These are phyloP conservation scores for Tuberolachnus salignus DNA, from an alignment of 2,888 invertebrate species.

Conservation along the genomic window DNA sequence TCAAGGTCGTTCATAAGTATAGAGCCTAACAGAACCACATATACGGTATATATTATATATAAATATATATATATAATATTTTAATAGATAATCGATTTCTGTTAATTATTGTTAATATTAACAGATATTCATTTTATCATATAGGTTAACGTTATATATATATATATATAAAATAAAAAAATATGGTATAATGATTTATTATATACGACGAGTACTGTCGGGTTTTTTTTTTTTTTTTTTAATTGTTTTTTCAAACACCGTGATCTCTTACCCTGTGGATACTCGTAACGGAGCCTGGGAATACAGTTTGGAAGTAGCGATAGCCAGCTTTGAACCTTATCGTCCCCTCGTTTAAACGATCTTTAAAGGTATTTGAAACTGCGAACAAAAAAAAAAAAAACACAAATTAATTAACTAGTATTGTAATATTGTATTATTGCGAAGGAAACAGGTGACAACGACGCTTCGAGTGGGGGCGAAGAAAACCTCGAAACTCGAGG, in stretches of 20 bases:
- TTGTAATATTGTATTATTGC: neutral
- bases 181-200: too few species aligned
- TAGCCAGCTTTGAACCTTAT: constrained; percentile 52
- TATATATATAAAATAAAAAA: too few species aligned
- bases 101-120: neutral
- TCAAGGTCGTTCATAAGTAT: constrained; percentile 34
- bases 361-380: constrained; percentile 54
- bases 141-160: neutral
- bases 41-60: constrained; percentile 24
- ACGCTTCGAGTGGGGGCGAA: neutral
- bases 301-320: constrained; percentile 59
- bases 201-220: neutral
- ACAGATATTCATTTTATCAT: neutral
- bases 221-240: too few species aligned
- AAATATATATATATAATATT: constrained; percentile 16
- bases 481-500: constrained; percentile 51
- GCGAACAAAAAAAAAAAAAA: constrained; percentile 38
- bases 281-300: constrained; percentile 59
- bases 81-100: constrained; percentile 21
- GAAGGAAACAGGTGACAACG: neutral
- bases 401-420: constrained; percentile 20
- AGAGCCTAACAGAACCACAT: constrained; percentile 51
- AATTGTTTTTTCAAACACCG: neutral
- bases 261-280: constrained; percentile 58
- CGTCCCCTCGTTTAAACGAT: constrained; percentile 35